phyloP scores from a whole-genome alignment of 2,113 vertebrate genomes.

The Centropus bengalensis region DNA sequence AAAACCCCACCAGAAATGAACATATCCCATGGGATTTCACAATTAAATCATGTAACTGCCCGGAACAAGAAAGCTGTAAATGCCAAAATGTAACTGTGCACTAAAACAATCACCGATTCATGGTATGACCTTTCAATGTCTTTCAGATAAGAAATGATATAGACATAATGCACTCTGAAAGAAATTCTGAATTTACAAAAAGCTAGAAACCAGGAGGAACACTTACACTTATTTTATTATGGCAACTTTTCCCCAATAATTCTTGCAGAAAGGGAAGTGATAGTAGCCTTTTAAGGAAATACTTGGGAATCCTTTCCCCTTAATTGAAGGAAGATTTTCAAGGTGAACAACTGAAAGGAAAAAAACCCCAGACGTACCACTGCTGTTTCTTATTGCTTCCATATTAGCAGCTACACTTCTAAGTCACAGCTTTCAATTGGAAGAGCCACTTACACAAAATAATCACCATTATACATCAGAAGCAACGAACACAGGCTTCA shows the following conservation, averaged over 20 bases:
- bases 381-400: background rate
- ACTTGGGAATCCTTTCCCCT: background rate
- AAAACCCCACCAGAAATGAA: background rate
- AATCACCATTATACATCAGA: background rate
- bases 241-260: background rate
- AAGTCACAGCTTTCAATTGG: background rate
- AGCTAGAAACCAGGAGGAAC: background rate
- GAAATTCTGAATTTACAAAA: background rate
- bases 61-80: background rate
- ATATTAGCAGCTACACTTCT: background rate
- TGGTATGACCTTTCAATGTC: background rate
- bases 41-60: background rate
- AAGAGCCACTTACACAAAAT: background rate
- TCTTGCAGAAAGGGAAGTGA: background rate
- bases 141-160: background rate
- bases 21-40: background rate
- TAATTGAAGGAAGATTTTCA: background rate
- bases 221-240: background rate
- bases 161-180: background rate
- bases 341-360: background rate
- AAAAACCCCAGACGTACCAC: background rate
- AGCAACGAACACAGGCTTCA: background rate
- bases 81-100: background rate
- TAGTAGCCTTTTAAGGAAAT: background rate
- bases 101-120: background rate